Percentiles rank a stretch among this genome's conserved stretches.
Conservation (phyloP, 1,140 invertebrate genomes). For the Anoplolepis gracilipes region DNA sequence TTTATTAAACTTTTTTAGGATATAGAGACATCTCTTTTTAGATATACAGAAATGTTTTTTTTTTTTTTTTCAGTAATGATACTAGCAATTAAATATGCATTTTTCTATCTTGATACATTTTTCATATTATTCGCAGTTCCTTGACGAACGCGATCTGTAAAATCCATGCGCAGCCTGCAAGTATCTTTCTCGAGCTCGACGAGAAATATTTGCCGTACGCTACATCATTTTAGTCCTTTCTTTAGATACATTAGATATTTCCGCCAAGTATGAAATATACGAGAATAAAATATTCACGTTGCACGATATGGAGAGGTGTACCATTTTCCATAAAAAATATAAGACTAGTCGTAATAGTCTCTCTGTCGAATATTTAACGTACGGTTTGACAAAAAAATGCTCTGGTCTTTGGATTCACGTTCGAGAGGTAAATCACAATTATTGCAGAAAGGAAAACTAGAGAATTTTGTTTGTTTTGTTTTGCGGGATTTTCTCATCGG, state of each 20-base stretch:
- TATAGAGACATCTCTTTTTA: no score
- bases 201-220: constrained; percentile 53
- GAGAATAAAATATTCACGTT: constrained; percentile 51
- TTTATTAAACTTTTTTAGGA: constrained; percentile 22
- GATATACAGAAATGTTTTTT: not conserved
- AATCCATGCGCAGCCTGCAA: constrained; percentile 28
- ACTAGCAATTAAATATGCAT: constrained; percentile 20
- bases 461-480: constrained; percentile 16
- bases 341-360: constrained; percentile 17
- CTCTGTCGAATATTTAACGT: constrained; percentile 15
- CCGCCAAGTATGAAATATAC: constrained; percentile 55
- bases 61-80: not conserved
- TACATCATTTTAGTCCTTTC: constrained; percentile 44
- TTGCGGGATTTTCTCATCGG: not conserved
- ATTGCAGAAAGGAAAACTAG: not conserved
- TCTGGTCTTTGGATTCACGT: constrained; percentile 26
- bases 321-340: constrained; percentile 27
- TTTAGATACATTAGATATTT: constrained; percentile 59
- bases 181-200: constrained; percentile 27
- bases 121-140: constrained; percentile 31
- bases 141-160: constrained; percentile 43
- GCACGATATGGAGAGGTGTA: constrained; percentile 16
- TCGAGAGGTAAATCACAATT: constrained; percentile 15
- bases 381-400: not conserved
- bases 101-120: not conserved